Evolutionary conservation across 2,113 vertebrate genomes (phyloP), one percentile per base, ranked within the genome.

Genomic region (Fregata magnificens): DNA sequence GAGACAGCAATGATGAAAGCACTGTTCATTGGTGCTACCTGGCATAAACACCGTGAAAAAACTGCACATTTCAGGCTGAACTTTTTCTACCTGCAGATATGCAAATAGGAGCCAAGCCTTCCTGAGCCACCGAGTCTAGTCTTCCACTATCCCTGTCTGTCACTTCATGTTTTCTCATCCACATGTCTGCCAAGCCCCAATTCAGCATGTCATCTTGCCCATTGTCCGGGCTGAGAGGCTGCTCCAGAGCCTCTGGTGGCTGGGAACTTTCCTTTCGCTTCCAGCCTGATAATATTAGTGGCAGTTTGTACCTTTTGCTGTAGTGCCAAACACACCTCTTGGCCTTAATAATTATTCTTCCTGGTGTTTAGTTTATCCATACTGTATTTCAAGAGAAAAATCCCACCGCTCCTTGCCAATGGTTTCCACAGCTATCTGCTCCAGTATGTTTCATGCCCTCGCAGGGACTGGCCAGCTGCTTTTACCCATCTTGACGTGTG

Each of bases 121-220:
- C 31, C 49, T n/a, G 10, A 91, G 61, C 17, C 28, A 42, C 21
- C 61, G 42, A 25, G 25, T 53, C 11, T 5, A 16, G 17, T 32
- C 16, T 84, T 65, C 65, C 50, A 66, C 53, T 61, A 29, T 59
- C 40, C 16, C 14, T 50, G 32, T 61, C 50, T 19, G 3, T 44
- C 53, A 40, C 66, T 65, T 82, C 15, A 20, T 28, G 25, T 76
- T 92, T 81, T 58, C 17, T 52, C 36, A 18, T 47, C 67, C 25
- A 6, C 6, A 22, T 7, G 11, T 44, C 63, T 86, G n/a, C 42
- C 59, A 78, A 66, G 32, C 29, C 24, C 16, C 47, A 13, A 16
- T 58, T 50, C 63, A 69, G 21, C 28, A 10, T 1, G 2, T 40
- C 0, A 0, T 50, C 50, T 71, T 63, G 34, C 38, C 42, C 2